phyloP scores from a whole-genome alignment of 2,888 invertebrate genomes.

The Scaptomyza caliginosa region DNA sequence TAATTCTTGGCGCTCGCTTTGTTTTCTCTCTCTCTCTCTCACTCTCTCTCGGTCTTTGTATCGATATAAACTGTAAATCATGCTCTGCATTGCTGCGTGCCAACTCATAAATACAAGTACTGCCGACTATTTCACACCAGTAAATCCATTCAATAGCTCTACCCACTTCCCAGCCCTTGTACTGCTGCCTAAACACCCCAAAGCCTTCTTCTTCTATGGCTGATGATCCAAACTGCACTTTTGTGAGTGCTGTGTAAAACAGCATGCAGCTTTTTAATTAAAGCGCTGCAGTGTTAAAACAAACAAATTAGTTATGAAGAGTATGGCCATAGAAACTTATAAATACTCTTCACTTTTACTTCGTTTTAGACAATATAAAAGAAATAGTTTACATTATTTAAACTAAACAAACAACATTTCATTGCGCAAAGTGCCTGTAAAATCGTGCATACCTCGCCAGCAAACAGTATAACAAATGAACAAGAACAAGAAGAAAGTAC shows the following conservation, averaged over 20 bases:
- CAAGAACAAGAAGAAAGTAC: slow-evolving; percentile 27
- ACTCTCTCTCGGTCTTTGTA: background rate
- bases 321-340: background rate
- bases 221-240: slow-evolving; percentile 28
- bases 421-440: background rate
- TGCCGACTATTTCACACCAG: slow-evolving; percentile 32
- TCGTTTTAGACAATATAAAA: too few relatives aligned
- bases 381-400: too few relatives aligned
- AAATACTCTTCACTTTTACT: too few relatives aligned
- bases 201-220: slow-evolving; percentile 1
- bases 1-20: slow-evolving; percentile 74
- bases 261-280: slow-evolving; percentile 75
- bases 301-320: background rate
- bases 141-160: slow-evolving; percentile 1
- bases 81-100: slow-evolving; percentile 72
- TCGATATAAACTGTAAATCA: slow-evolving; percentile 76
- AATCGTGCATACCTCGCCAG: background rate
- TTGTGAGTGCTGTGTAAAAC: slow-evolving; percentile 30
- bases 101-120: slow-evolving; percentile 74
- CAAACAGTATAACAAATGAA: slow-evolving; percentile 5
- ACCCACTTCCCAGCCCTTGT: background rate
- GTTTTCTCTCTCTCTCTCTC: slow-evolving; percentile 36
- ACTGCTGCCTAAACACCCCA: background rate
- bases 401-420: background rate
- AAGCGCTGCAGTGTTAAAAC: slow-evolving; percentile 52